Evolutionary conservation across 2,888 invertebrate species (phyloP).

Genomic region (Eurytoma californica): DNA sequence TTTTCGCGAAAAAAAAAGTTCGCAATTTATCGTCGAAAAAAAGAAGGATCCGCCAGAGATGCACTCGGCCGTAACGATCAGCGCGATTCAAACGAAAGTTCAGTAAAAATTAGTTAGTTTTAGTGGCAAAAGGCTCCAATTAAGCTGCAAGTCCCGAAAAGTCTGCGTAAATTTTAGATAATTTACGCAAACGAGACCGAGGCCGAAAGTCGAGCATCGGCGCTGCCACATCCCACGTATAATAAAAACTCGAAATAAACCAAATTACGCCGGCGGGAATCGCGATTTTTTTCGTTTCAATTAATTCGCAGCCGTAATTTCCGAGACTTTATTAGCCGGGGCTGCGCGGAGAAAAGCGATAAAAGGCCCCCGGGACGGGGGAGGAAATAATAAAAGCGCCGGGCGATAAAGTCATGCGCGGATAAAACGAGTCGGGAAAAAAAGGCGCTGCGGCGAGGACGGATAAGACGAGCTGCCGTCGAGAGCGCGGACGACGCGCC

Average conservation of each 20-base stretch:
- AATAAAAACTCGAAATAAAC: not conserved
- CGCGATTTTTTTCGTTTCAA: constrained; percentile 28
- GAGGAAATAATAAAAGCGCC: constrained; percentile 18
- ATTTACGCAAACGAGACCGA: not conserved
- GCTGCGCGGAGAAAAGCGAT: constrained; percentile 23
- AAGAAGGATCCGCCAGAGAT: too few relatives aligned
- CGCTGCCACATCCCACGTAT: not conserved
- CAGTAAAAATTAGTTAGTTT: too few relatives aligned
- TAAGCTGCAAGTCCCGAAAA: too few relatives aligned
- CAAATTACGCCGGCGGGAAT: not conserved
- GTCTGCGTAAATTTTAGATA: too few relatives aligned
- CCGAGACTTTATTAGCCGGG: constrained; percentile 36
- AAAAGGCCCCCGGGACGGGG: not conserved
- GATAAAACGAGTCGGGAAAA: constrained; percentile 31
- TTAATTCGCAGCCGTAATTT: constrained; percentile 41
- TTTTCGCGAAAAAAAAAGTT: not conserved
- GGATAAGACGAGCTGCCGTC: constrained; percentile 32
- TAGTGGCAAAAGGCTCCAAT: too few relatives aligned
- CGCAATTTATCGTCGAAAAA: too few relatives aligned
- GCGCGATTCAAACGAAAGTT: too few relatives aligned
- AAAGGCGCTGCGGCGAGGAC: not conserved
- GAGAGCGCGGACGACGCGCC: not conserved
- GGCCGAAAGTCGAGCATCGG: not conserved
- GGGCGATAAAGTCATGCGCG: constrained; percentile 34
- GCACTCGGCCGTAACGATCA: too few relatives aligned